Evolutionary conservation across 1,140 invertebrate genomes (phyloP).

Genomic region (Nymphalis io): DNA sequence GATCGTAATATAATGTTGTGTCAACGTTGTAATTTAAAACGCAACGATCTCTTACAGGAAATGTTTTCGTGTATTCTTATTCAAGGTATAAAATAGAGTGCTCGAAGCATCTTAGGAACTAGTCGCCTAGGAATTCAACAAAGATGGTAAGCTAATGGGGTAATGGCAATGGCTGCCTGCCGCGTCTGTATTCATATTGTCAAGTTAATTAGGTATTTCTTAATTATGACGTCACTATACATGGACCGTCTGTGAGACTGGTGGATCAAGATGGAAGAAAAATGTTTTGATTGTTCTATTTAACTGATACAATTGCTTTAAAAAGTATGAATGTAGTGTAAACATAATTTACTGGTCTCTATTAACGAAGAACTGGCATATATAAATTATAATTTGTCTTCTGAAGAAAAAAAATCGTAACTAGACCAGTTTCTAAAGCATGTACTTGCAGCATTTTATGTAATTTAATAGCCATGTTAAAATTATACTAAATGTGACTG

Average conservation of each 20-base stretch:
- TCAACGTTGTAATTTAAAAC: neutral
- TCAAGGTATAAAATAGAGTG: conserved; percentile 11
- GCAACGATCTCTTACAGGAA: neutral
- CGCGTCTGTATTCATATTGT: neutral
- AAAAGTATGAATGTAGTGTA: no score
- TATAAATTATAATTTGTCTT: no score
- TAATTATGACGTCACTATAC: conserved; percentile 43
- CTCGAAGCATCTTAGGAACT: conserved; percentile 19
- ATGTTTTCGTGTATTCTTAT: conserved; percentile 3
- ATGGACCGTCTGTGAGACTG: neutral
- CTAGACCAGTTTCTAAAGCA: no score
- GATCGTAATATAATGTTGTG: no score
- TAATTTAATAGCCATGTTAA: no score
- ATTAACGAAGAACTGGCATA: no score
- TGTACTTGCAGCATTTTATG: no score
- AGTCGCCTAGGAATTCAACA: conserved; percentile 34
- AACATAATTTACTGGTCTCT: no score
- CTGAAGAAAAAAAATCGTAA: no score
- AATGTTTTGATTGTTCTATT: neutral
- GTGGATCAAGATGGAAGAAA: neutral
- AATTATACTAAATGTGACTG: no score
- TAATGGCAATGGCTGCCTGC: conserved; percentile 42
- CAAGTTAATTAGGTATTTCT: conserved; percentile 25
- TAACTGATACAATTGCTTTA: no score
- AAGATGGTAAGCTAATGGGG: conserved; percentile 42